Evolutionary conservation across 2,797 vertebrate genomes (phyloP).

Genomic region (Mareca strepera): DNA sequence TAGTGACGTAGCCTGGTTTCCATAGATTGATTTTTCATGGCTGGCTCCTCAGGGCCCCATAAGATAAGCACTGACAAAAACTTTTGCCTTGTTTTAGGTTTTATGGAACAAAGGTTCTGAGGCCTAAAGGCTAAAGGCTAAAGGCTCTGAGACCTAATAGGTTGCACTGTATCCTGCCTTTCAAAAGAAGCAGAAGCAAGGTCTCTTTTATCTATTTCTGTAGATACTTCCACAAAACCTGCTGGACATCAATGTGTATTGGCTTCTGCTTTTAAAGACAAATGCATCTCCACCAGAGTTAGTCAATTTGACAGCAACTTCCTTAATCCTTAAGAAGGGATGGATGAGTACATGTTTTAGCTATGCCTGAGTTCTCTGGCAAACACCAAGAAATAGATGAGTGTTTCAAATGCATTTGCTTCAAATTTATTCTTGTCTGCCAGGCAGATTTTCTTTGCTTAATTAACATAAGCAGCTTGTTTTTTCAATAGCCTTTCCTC

Average conservation of each 20-base stretch:
- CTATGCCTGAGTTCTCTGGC: not conserved
- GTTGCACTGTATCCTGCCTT: not conserved
- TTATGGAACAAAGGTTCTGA: not conserved
- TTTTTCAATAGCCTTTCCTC: conserved; percentile 2
- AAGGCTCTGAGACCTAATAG: not conserved
- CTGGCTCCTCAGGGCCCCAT: not conserved
- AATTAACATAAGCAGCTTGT: conserved; percentile 60
- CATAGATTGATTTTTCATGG: fast-evolving
- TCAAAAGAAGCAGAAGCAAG: not conserved
- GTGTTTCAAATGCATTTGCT: not conserved
- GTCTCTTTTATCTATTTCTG: not conserved
- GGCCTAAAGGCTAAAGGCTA: too few relatives aligned
- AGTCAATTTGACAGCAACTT: not conserved
- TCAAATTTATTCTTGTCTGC: not conserved
- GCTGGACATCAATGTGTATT: not conserved
- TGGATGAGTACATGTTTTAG: not conserved
- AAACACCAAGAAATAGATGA: not conserved
- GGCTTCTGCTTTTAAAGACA: not conserved
- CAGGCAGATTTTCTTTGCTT: conserved; percentile 26
- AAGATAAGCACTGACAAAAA: not conserved
- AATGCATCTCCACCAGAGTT: not conserved
- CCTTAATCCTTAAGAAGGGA: not conserved
- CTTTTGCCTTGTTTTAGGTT: not conserved
- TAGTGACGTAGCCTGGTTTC: not conserved
- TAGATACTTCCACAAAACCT: not conserved